Conservation (phyloP, 23 tunicate species). For the Aplidium turbinatum region DNA sequence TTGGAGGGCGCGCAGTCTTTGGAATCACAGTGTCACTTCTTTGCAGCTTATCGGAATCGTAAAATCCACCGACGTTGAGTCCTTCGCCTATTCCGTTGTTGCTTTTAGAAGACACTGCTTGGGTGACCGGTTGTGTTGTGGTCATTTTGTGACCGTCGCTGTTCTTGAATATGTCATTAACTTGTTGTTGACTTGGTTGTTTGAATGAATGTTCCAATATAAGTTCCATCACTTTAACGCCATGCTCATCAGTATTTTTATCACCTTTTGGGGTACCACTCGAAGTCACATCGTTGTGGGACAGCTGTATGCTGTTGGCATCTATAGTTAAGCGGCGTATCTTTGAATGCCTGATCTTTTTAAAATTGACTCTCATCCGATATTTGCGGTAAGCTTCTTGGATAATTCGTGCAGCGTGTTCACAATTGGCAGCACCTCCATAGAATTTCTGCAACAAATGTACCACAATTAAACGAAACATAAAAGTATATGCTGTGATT, state of each 20-base stretch:
- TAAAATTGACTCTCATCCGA: constrained; percentile 65
- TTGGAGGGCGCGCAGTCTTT: constrained; percentile 13
- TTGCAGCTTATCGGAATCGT: constrained; percentile 11
- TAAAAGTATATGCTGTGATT: too few relatives aligned
- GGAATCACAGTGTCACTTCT: constrained; percentile 62
- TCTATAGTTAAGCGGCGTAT: constrained; percentile 76
- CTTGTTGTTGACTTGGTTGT: neutral
- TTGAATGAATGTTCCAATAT: constrained; percentile 33
- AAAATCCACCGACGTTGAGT: neutral
- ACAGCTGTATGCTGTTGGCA: neutral
- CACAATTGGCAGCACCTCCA: constrained; percentile 74
- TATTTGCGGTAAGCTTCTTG: constrained; percentile 89
- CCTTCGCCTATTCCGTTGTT: neutral
- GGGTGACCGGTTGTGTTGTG: neutral
- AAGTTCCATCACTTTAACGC: constrained; percentile 39
- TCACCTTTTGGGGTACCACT: neutral
- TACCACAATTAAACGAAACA: too few relatives aligned
- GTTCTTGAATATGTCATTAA: neutral
- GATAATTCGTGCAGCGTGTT: constrained; percentile 87
- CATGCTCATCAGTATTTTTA: neutral
- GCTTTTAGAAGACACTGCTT: neutral
- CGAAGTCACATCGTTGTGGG: too few relatives aligned
- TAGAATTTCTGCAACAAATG: constrained; percentile 61
- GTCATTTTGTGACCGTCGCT: neutral
- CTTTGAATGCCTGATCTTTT: constrained; percentile 65